Evolutionary conservation across 2,888 invertebrate genomes (phyloP), one percentile per base, ranked within the genome.

Genomic region (Xestia rhomboidea): DNA sequence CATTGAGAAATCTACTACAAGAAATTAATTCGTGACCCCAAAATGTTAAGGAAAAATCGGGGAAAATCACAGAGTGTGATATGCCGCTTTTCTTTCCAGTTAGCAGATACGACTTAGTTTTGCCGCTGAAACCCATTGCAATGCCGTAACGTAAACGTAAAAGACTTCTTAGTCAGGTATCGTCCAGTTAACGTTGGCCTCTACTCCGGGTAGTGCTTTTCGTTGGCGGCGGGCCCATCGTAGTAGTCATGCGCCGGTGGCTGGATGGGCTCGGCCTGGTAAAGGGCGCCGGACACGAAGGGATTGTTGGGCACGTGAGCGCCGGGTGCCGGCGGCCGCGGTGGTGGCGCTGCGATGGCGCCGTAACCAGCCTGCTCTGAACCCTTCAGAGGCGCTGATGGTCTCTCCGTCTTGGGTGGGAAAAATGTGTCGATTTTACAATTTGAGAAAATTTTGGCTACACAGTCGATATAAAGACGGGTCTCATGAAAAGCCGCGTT

Each of bases 251-350:
- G 97, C 3, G 98, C 94, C 80, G 97, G 97, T 3, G 97, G 98
- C 91, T 98, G 98, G 13, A 98, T 97, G 11, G 97, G 97, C 89
- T 97, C 97, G 77, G 97, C 97, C 84, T 97, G 97, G 83, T 97
- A 97, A 85, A 97, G 96, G 57, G 97, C 97, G 15, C 97, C 97
- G 76, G 97, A 97, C 30, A 97, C 97, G 91, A 97, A 97, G 2
- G 97, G 97, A 87, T 97, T 97, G 87, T 97, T 97, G 73, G 97
- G 96, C 80, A 97, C 97, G 90, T 97, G 97, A 60, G 97, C 94
- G 79, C 97, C 97, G 34, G 97, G 97, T 51, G 97, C 97, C 3
- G 97, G 94, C 38, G 97, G 94, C 51, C 96, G 97, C 15, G 92
- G 91, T 0, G 79, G 78, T 15, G 94, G 92, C 7, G 93, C 93